Evolutionary conservation across 2,797 vertebrate species (phyloP), one percentile per base, ranked within the genome.

Genomic region (Champsocephalus gunnari): DNA sequence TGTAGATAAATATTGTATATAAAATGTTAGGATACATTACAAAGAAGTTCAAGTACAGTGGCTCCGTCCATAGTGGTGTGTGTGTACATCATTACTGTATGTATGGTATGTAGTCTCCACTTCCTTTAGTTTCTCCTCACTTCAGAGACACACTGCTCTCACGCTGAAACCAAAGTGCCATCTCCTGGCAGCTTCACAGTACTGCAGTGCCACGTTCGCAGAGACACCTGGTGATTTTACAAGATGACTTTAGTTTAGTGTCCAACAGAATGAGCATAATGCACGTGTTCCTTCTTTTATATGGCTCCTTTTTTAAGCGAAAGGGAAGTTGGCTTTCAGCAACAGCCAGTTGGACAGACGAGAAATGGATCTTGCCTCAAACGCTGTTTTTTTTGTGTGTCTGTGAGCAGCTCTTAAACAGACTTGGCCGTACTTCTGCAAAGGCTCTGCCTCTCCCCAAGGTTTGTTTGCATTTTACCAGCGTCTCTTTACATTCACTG

Each of bases 141-240:
- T 71, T 79, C 63, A 71, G 78, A 70, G 72, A 67, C 67, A 32
- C 0, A 24, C 60, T 10, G n/a, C 49, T 47, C 72, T 82, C 87
- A 79, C 1, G 55, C 92, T 92, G 93, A 92, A 94, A 87, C 94
- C 84, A 95, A 94, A 95, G 92, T 95, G 95, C 95, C 95, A 95
- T 92, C 95, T 95, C 14, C 93, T 94, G 95, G 93, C 73, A 5
- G 12, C 24, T 50, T 14, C 0, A 0, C 0, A 49, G 85, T 71
- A 89, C 87, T 94, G 88, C 93, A 83, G 47, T 1, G 56, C 63
- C 9, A 4, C 62, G 47, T 63, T 71, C 79, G 47, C 81, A 73
- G 67, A 85, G 76, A 87, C 81, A 76, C 87, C 85, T 83, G 80
- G 77, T 78, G 84, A 81, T 89, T 89, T 88, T 17, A 83, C 73